Evolutionary conservation across 2,888 invertebrate genomes (phyloP).

Genomic region (Neoitamus cyanurus): DNA sequence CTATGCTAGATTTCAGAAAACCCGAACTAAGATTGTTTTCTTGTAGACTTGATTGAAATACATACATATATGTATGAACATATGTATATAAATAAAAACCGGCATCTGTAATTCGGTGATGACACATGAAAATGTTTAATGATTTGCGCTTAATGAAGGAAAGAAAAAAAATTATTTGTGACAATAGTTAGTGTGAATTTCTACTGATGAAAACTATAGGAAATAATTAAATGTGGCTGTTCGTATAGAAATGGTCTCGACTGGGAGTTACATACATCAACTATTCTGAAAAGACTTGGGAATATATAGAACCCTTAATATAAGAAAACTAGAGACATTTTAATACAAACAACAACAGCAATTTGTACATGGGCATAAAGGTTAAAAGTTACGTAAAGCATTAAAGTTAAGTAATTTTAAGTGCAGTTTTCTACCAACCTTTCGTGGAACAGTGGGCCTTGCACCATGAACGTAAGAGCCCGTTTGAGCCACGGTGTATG

Average conservation of each 20-base stretch:
- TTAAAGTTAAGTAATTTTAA: not conserved
- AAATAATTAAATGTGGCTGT: not conserved
- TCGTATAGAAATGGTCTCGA: not conserved
- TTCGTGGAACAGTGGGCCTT: not conserved
- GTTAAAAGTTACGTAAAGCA: not conserved
- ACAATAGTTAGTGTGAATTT: not conserved
- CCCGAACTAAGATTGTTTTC: too few species aligned
- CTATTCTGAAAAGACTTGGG: too few species aligned
- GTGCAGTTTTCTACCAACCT: not conserved
- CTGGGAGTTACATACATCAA: not conserved
- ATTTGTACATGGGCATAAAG: not conserved
- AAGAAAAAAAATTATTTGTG: not conserved
- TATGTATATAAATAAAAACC: too few species aligned
- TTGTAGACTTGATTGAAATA: too few species aligned
- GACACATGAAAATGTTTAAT: too few species aligned
- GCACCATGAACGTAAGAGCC: not conserved
- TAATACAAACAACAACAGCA: not conserved
- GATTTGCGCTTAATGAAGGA: too few species aligned
- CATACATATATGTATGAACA: too few species aligned
- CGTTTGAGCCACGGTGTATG: constrained; percentile 27
- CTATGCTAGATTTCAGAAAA: too few species aligned
- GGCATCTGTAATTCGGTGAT: too few species aligned
- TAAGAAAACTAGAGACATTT: too few species aligned
- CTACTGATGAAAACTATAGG: not conserved
- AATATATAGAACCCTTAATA: too few species aligned